phyloP scores from a whole-genome alignment of 2,888 invertebrate genomes.

The Andrena haemorrhoa region DNA sequence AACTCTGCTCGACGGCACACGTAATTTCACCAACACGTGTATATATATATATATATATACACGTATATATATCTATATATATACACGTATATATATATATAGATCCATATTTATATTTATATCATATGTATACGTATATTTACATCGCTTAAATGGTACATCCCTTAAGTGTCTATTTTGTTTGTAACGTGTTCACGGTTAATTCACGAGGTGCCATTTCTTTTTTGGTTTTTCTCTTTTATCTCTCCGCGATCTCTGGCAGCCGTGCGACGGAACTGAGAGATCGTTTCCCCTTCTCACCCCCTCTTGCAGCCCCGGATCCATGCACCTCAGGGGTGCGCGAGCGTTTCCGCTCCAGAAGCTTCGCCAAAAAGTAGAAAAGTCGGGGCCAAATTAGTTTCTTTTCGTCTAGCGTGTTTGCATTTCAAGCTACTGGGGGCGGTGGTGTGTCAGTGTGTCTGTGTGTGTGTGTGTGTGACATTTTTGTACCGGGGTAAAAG shows the following conservation, averaged over 20 bases:
- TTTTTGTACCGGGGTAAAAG: neutral
- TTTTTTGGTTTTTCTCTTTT: neutral
- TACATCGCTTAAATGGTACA: conserved; percentile 61
- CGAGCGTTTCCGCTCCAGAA: conserved; percentile 1
- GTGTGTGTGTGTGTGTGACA: neutral
- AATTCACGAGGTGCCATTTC: conserved; percentile 48
- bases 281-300: conserved; percentile 2
- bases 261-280: conserved; percentile 34
- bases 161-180: conserved; percentile 49
- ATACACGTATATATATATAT: conserved; percentile 50
- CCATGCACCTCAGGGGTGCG: conserved; percentile 13
- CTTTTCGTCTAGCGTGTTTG: neutral
- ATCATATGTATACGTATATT: conserved; percentile 52
- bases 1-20: conserved; percentile 60
- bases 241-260: conserved; percentile 23
- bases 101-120: conserved; percentile 35
- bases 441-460: neutral
- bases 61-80: conserved; percentile 38
- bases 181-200: conserved; percentile 50
- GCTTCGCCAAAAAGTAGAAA: neutral
- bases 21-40: conserved; percentile 45
- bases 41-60: conserved; percentile 49
- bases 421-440: neutral
- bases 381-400: conserved; percentile 29
- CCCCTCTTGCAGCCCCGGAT: neutral